Evolutionary conservation across 2,113 vertebrate species (phyloP).

Genomic region (Corythornis vintsioides): DNA sequence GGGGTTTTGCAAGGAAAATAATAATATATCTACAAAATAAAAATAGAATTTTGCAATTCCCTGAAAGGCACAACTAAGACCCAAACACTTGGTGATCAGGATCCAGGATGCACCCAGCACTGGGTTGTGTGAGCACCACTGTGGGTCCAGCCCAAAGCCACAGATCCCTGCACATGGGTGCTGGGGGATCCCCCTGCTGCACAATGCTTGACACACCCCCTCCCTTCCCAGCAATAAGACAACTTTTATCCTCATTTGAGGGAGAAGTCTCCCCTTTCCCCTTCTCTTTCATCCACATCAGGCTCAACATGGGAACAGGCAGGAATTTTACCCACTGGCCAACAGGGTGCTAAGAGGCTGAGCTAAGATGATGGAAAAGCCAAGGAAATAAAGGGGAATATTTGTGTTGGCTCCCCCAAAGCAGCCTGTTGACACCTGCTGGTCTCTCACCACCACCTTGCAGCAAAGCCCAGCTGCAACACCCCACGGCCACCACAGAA

Average conservation of each 20-base stretch:
- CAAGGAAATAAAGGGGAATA: background rate
- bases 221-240: background rate
- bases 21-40: background rate
- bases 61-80: background rate
- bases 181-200: background rate
- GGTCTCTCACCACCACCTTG: background rate
- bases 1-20: background rate
- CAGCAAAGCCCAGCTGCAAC: background rate
- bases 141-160: rapidly evolving
- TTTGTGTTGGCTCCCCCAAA: background rate
- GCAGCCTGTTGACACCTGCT: background rate
- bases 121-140: background rate
- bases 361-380: background rate
- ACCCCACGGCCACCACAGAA: background rate
- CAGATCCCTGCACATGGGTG: rapidly evolving
- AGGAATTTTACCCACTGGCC: background rate
- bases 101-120: background rate
- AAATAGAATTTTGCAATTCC: background rate
- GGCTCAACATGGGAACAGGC: background rate
- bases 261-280: background rate
- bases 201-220: background rate
- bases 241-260: background rate
- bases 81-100: background rate
- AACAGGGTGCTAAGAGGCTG: background rate
- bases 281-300: background rate